Conservation (phyloP, 2,888 invertebrate species). For the Amphipoea oculea region DNA sequence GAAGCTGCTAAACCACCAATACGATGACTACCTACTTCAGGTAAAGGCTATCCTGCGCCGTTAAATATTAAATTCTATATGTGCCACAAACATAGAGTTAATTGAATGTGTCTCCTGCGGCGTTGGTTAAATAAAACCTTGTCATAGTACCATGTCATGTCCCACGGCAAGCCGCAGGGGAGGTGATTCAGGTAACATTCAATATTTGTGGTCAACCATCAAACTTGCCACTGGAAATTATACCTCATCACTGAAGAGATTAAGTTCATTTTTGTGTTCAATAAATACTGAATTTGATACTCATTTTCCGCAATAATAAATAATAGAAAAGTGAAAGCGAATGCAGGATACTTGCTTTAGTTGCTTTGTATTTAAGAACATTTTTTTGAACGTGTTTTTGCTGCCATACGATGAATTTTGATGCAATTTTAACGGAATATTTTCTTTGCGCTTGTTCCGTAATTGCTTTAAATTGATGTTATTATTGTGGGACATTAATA, state of each 20-base stretch:
- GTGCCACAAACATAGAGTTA: conserved; percentile 53
- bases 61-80: conserved; percentile 24
- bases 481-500: background rate
- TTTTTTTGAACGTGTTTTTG: conserved; percentile 15
- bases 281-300: conserved; percentile 24
- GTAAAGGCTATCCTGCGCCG: background rate
- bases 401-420: background rate
- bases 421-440: conserved; percentile 10
- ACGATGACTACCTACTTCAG: background rate
- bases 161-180: conserved; percentile 62
- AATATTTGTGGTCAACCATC: conserved; percentile 62
- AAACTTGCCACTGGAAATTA: conserved; percentile 39
- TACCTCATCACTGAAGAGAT: conserved; percentile 13
- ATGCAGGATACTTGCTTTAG: conserved; percentile 1
- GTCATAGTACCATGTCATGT: conserved; percentile 56
- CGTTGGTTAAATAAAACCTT: conserved; percentile 65
- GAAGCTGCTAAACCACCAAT: background rate
- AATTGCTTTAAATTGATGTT: conserved; percentile 12
- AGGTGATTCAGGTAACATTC: conserved; percentile 63
- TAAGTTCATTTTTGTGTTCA: conserved; percentile 39
- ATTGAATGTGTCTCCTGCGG: conserved; percentile 64
- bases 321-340: conserved; percentile 37
- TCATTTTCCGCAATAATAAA: conserved; percentile 51
- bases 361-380: conserved; percentile 7
- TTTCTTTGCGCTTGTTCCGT: background rate